Conservation (phyloP, 2,797 vertebrate species). For the Catostomus latipinnis region DNA sequence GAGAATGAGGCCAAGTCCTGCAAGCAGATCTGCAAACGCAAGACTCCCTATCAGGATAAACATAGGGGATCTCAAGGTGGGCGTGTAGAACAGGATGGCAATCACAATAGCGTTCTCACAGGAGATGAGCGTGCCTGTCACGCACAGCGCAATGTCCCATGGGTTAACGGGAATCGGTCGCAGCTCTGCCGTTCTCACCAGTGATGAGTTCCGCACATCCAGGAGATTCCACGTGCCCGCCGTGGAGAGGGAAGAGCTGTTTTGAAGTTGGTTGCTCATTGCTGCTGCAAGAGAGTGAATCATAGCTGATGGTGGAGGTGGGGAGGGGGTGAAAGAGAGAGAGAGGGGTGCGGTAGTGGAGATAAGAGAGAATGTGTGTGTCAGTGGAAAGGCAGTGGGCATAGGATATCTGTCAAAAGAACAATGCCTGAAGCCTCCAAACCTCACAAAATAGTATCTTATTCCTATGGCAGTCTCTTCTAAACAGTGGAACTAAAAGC, state of each 20-base stretch:
- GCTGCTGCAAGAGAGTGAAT: slow-evolving; percentile 82
- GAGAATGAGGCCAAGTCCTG: slow-evolving; percentile 86
- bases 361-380: slow-evolving; percentile 47
- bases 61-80: slow-evolving; percentile 84
- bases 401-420: slow-evolving; percentile 29
- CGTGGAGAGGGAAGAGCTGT: slow-evolving; percentile 64
- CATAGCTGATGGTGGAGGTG: slow-evolving; percentile 74
- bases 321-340: slow-evolving; percentile 6
- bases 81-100: slow-evolving; percentile 87
- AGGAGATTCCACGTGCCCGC: slow-evolving; percentile 61
- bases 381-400: slow-evolving; percentile 46
- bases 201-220: slow-evolving; percentile 65
- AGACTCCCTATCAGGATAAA: slow-evolving; percentile 89
- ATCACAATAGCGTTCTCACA: slow-evolving; percentile 91
- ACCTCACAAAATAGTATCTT: not conserved
- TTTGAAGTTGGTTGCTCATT: slow-evolving; percentile 77
- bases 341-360: slow-evolving; percentile 14
- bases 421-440: slow-evolving; percentile 16
- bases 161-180: slow-evolving; percentile 78
- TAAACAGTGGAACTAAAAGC: not conserved
- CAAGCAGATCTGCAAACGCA: slow-evolving; percentile 86
- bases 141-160: slow-evolving; percentile 89
- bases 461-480: not conserved
- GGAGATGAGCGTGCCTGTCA: slow-evolving; percentile 88
- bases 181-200: slow-evolving; percentile 61